Evolutionary conservation across 2,888 invertebrate species (phyloP).

Genomic region (Ophion costatus): DNA sequence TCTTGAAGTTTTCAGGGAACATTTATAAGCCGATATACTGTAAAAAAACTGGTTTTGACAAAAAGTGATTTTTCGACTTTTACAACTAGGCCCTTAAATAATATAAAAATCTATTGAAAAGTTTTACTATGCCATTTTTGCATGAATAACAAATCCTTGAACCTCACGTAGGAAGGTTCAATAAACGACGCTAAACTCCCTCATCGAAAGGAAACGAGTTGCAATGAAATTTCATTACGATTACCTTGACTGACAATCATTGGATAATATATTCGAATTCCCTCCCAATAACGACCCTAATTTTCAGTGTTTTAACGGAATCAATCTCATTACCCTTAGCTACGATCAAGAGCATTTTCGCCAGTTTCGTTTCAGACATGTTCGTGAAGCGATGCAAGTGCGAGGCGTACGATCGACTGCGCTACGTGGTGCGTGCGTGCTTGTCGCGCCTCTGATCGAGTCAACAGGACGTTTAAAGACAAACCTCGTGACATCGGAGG

Average conservation of each 20-base stretch:
- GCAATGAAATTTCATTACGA: not conserved
- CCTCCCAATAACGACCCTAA: constrained; percentile 10
- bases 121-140: no score
- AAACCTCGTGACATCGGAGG: constrained; percentile 48
- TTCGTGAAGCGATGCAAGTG: not conserved
- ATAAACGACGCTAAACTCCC: not conserved
- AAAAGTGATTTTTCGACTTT: no score
- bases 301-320: constrained; percentile 19
- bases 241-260: no score
- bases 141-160: not conserved
- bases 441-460: constrained; percentile 18
- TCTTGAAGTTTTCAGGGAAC: no score
- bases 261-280: not conserved
- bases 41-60: no score
- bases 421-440: constrained; percentile 5
- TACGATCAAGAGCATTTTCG: not conserved
- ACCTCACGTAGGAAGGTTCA: no score
- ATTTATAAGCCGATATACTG: no score
- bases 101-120: no score
- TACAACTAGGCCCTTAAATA: no score
- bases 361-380: not conserved
- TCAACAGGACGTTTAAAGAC: constrained; percentile 33
- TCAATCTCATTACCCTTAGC: not conserved
- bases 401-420: not conserved
- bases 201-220: not conserved